These are phyloP conservation scores for Microtus pennsylvanicus DNA, from an alignment of 2,113 vertebrate species.

Conservation along the genomic window DNA sequence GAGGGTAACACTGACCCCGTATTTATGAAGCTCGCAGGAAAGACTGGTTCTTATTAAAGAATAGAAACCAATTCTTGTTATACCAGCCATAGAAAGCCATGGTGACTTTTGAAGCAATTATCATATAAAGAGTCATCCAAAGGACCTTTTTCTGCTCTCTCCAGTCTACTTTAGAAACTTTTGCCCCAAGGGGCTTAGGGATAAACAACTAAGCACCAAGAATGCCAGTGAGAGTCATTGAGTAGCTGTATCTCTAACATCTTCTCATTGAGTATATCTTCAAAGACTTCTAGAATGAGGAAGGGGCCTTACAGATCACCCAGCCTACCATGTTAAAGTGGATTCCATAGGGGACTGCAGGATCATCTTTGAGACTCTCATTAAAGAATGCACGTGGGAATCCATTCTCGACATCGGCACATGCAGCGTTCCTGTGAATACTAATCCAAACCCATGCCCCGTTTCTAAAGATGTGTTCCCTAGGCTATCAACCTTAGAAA, in stretches of 20 bases:
- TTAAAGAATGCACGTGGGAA: neutral
- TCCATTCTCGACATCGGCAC: neutral
- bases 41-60: slow-evolving; percentile 20
- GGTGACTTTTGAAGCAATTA: slow-evolving; percentile 5
- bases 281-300: neutral
- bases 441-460: too few species aligned
- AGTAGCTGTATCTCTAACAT: neutral
- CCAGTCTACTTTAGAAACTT: neutral
- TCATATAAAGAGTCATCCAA: neutral
- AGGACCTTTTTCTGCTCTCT: neutral
- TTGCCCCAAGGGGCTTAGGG: neutral
- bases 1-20: neutral
- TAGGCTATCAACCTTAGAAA: neutral
- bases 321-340: neutral
- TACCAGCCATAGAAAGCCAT: neutral
- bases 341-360: neutral
- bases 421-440: neutral
- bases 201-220: neutral
- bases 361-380: neutral
- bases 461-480: neutral
- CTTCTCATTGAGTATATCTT: neutral
- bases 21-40: neutral
- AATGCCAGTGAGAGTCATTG: too few species aligned
- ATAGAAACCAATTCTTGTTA: slow-evolving; percentile 19
- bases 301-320: neutral